Conservation (phyloP, 2,888 invertebrate species). For the Cataglyphis albicans region DNA sequence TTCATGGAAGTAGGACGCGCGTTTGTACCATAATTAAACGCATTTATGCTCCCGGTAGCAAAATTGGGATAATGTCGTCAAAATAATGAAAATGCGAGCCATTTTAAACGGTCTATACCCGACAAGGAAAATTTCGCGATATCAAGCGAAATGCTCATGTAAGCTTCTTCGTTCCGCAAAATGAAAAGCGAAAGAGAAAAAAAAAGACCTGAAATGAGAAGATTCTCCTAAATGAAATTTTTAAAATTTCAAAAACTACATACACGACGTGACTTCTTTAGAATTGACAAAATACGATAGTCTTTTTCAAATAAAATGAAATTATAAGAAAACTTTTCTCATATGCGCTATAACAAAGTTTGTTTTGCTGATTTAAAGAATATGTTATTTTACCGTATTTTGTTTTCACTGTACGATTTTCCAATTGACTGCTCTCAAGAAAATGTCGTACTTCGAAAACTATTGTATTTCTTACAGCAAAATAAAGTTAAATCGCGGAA, state of each 20-base stretch:
- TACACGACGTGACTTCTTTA: neutral
- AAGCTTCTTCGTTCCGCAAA: neutral
- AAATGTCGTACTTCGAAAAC: neutral
- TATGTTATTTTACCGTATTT: neutral
- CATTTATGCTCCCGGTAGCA: constrained; percentile 33
- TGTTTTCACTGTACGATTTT: constrained; percentile 10
- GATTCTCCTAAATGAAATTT: neutral
- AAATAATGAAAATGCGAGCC: constrained; percentile 50
- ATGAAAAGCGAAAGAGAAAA: neutral
- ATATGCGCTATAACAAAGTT: neutral
- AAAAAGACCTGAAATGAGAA: constrained; percentile 4
- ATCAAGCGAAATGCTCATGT: constrained; percentile 24
- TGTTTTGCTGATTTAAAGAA: neutral
- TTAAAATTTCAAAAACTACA: neutral
- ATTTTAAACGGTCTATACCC: constrained; percentile 16
- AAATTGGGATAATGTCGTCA: constrained; percentile 48
- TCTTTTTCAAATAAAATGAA: neutral
- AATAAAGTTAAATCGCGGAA: constrained; percentile 5
- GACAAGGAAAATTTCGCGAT: constrained; percentile 18
- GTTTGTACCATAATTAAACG: constrained; percentile 45
- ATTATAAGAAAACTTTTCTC: neutral
- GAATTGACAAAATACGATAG: constrained; percentile 1
- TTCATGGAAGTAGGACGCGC: constrained; percentile 28
- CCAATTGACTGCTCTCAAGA: neutral
- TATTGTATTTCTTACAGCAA: neutral